Evolutionary conservation across 2,797 vertebrate genomes (phyloP), one percentile per base, ranked within the genome.

Genomic region (Erethizon dorsatum): DNA sequence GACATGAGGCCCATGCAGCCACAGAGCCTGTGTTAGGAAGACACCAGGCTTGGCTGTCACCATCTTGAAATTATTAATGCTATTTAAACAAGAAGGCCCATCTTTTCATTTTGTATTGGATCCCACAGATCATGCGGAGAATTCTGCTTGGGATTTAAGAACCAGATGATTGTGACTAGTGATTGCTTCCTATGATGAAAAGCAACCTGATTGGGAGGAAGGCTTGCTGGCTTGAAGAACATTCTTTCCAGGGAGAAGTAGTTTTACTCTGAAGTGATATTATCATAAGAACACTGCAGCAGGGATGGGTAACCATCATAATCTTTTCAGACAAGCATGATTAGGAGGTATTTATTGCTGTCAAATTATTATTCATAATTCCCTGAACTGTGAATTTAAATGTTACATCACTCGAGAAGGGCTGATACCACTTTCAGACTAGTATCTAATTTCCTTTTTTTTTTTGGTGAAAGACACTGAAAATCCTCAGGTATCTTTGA

Each of bases 321-420:
- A 91, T 89, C 88, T 97, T 79, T 88, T 75, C 73, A 95, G 95
- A 96, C 91, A 96, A 83, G 89, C 91, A 54, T 84, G 87, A 93
- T 94, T 93, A 96, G 56, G 83, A 89, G 93, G 87, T 91, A 65
- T 95, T 96, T 96, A 96, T 82, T 91, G 69, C 91, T 97, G 96
- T 97, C 96, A 97, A 77, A 91, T 98, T 95, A 95, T 96, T 96
- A 97, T 97, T 97, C 95, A 97, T 50, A 88, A 75, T 93, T 71
- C 59, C 86, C 63, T 95, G 86, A 96, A 79, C 88, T 89, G 88
- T 90, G 85, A 95, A 28, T 95, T 86, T 82, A 4, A 90, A 93
- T 88, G 90, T 69, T 28, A 33, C 22, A 80, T 89, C 65, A 33
- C 59, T 90, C 26, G 59, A 79, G 52, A 92, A 50, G 82, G 71